Percentiles rank a stretch among this genome's conserved stretches.
Evolutionary conservation across 2,797 vertebrate genomes (phyloP).

Genomic region (Eidolon dupreanum): DNA sequence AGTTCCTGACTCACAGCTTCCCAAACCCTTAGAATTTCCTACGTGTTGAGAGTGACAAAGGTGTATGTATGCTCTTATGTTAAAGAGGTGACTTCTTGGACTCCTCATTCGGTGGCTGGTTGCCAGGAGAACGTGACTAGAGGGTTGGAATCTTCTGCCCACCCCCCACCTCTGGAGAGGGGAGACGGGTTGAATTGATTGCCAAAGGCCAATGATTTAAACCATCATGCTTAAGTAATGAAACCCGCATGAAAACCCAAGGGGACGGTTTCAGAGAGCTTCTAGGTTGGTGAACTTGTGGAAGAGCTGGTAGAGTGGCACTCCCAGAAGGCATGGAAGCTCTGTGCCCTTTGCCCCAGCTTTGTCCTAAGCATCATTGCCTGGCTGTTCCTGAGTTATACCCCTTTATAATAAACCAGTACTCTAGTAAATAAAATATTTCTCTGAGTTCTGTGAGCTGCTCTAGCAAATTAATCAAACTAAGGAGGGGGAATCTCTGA

Average conservation of each 20-base stretch:
- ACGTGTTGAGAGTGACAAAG: neutral
- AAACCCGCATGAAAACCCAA: neutral
- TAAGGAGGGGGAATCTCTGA: neutral
- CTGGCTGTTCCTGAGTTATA: neutral
- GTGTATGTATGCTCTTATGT: neutral
- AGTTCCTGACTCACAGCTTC: neutral
- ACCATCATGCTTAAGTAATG: too few species aligned
- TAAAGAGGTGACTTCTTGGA: neutral
- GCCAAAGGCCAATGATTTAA: neutral
- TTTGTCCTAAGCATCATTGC: neutral
- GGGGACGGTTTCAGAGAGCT: neutral
- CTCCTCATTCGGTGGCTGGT: neutral
- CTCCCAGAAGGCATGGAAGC: too few species aligned
- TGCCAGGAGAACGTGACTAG: neutral
- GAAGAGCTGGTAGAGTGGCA: neutral
- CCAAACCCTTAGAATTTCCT: neutral
- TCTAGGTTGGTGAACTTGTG: neutral
- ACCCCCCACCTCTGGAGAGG: neutral
- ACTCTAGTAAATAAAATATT: neutral
- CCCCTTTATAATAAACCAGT: neutral
- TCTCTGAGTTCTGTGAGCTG: neutral
- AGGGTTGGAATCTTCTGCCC: too few species aligned
- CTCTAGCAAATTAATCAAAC: neutral
- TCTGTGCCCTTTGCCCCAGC: neutral
- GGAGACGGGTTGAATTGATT: neutral